Base-by-base conservation (phyloP, 2,797 vertebrate species). In the Pelodytes ibericus region DNA sequence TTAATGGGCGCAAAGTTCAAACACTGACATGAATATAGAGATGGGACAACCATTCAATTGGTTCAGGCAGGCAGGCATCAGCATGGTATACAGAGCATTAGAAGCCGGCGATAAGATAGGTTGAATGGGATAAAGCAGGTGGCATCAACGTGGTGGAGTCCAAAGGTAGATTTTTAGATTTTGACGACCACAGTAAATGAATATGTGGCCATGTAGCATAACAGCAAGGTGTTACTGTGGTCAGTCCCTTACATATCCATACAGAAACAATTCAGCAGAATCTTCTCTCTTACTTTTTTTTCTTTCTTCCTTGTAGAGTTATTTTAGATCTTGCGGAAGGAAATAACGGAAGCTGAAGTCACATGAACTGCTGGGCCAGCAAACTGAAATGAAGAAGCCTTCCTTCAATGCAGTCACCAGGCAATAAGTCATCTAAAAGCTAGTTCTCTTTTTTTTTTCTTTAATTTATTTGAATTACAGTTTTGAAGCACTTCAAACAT, bases 241-340 rank as follows among this genome's bases (percentile, higher is more conserved):
- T 72, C 26, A 68, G 24, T 25, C 9, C 59, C 69, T 58, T 63
- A 73, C 63, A 75, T 75, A 26, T 60, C 27, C 27, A 61, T 61
- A 57, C 63, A 67, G 64, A 79, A 72, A 59, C 0, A 0, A 71
- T 49, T 80, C 61, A 63, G 27, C 51, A 30, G 69, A 30, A 68
- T 71, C 0, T 0, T 66, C 73, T 3, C 9, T 49, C 0, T 47
- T 0, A 22, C 74, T 49, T 5, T 31, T 41, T 63, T 31, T 41
- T 63, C 74, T 57, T 61, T 31, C 1, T 80, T n/a, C 29, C 84
- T 82, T 87, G 84, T 79, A 86, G 83, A 85, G 73, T 87, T 81
- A 47, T 89, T 89, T 81, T 87, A 89, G 89, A 76, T 79, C 86
- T 88, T 90, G 90, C 90, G 91, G 92, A 93, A 93, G 90, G 87